Evolutionary conservation across 1,140 invertebrate species (phyloP), one percentile per base, ranked within the genome.

Genomic region (Drosophila bocqueti): DNA sequence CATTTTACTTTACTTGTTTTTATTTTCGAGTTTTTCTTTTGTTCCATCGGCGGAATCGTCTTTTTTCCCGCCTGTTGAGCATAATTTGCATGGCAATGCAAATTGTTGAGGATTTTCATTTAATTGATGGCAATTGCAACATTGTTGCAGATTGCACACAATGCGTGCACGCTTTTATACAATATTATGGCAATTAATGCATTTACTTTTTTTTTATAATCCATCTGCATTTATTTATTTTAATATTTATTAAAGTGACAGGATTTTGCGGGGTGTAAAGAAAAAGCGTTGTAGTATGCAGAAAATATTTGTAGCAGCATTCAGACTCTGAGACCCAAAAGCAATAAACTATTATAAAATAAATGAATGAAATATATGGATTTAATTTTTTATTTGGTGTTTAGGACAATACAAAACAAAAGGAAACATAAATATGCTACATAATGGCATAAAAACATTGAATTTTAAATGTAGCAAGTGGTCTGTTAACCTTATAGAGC

Each of bases 71-170:
- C 50, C 61, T 69, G 50, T 69, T 65, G 50, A 38, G 58, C 76
- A 65, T 59, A 72, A 81, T 83, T 85, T 83, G 77, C 81, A 81
- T 84, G 66, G 40, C 21, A 34, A 81, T 73, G 81, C 82, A 81
- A 84, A 83, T 84, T 67, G 65, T 67, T 64, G 24, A 52, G 47
- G 65, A 59, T 84, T 83, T 83, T 80, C 50, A 63, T 71, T 84
- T 80, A 80, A 83, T 83, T 84, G 81, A 68, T 65, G 81, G 45
- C 61, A 59, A 74, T 65, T 62, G 78, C 67, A 76, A 60, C 34
- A 75, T 47, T 75, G 47, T 62, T 43, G 38, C 40, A 54, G 54
- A 76, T 50, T 50, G 24, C 34, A 31, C 67, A 73, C 67, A 73
- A 72, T 73, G 69, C 69, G 38, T 57, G 21, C 29, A 42, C 46